Conservation (phyloP, 2,113 vertebrate genomes). For the Calypte anna region DNA sequence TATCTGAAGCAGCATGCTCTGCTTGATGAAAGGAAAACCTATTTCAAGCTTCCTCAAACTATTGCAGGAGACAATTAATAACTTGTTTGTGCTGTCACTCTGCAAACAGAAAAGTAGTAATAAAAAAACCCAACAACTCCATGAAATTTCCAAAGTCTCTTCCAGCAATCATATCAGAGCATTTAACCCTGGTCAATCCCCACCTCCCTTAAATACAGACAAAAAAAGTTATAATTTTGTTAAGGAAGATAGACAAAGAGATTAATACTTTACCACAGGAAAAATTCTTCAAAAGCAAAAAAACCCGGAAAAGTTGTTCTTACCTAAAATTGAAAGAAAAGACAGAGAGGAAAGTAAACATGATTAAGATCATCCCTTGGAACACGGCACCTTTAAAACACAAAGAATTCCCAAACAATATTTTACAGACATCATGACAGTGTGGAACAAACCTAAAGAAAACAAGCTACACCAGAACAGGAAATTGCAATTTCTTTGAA, state of each 20-base stretch:
- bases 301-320: slow-evolving; percentile 35
- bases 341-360: background rate
- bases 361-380: background rate
- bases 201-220: background rate
- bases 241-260: background rate
- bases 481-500: slow-evolving; percentile 67
- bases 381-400: background rate
- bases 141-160: background rate
- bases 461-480: slow-evolving; percentile 46
- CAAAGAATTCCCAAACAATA: background rate
- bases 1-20: background rate
- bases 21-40: background rate
- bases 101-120: background rate
- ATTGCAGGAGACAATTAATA: background rate
- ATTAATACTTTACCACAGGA: slow-evolving; percentile 71
- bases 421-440: slow-evolving; percentile 18
- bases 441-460: slow-evolving; percentile 32
- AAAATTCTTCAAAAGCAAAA: slow-evolving; percentile 47
- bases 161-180: background rate
- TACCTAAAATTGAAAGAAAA: slow-evolving; percentile 71
- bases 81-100: background rate
- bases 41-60: background rate
- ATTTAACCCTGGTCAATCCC: background rate
- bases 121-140: background rate
- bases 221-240: background rate